phyloP scores from a whole-genome alignment of 2,797 vertebrate genomes.

The Tinamus major region DNA sequence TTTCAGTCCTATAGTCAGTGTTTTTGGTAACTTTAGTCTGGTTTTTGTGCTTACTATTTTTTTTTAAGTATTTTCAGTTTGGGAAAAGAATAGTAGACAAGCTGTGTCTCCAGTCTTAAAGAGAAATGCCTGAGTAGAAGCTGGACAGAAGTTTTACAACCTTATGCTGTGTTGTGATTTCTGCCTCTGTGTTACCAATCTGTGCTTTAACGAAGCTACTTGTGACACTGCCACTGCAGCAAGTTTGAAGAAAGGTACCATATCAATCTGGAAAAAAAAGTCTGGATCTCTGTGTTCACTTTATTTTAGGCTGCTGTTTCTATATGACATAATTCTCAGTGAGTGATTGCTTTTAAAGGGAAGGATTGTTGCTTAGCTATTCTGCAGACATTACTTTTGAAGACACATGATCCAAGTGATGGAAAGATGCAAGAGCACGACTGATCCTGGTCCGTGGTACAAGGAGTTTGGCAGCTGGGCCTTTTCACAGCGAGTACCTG shows the following conservation, averaged over 20 bases:
- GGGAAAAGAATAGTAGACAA: background rate
- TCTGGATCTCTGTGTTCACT: background rate
- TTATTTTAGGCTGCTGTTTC: background rate
- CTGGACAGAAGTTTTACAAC: background rate
- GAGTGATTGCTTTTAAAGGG: background rate
- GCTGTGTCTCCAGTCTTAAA: background rate
- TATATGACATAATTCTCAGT: background rate
- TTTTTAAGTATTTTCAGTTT: background rate
- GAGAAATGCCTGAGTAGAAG: background rate
- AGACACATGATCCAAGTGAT: fast-evolving
- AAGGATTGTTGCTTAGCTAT: background rate
- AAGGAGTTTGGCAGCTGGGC: background rate
- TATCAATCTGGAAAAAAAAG: background rate
- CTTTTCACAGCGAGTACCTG: background rate
- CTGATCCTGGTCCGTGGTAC: background rate
- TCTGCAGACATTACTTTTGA: background rate
- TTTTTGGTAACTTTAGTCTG: background rate
- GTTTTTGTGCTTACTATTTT: background rate
- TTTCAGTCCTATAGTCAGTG: background rate
- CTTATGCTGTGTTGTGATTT: background rate
- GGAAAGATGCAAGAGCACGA: background rate
- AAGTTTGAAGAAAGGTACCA: background rate
- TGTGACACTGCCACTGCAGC: background rate
- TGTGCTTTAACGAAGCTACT: background rate
- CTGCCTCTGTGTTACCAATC: background rate